Base-by-base conservation (phyloP, 2,888 invertebrate species). In the Andricus curvator region DNA sequence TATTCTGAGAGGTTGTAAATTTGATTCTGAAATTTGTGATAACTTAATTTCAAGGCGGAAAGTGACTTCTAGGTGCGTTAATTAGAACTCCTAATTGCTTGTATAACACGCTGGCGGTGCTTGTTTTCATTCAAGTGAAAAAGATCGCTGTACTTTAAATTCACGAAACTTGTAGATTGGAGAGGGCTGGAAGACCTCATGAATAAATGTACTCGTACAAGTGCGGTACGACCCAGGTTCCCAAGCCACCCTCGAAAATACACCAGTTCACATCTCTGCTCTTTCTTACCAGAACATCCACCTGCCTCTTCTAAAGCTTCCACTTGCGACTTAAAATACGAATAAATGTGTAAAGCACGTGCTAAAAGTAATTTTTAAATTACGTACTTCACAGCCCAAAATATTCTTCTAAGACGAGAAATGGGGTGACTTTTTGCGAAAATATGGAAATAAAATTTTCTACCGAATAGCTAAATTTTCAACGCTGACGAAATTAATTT, bases 121-220 rank as follows among this genome's bases (percentile, higher is more conserved):
- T 56, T 70, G 33, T 48, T 74, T 56, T 56, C 33, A 56, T 74
- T 74, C 56, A 56, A 74, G 74, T 74, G 56, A 74, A 74, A 74
- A 70, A 70, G 48, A 70, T 70, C 51, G 70, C 70, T 33, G 33
- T 74, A 56, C 33, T 74, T 74, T 74, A 56, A 74, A 74, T 74
- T 51, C 56, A 56, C 74, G 56, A 74, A 74, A 74, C 74, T 74
- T 74, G 74, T 51, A 33, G 33, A 74, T 70, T 70, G 70, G 25
- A 29, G 33, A 74, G 51, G 33, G 56, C 56, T 56, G 33, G 44
- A 80, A 80, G 67, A 82, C 22, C 82, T 86, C 83, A 84, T 85
- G 86, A 87, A 87, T 86, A 87, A 87, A 83, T 83, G 80, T 81
- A 80, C 83, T 82, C 82, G 80, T 81, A 80, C 83, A 29, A 44